A percentile compares a stretch with the other conserved stretches of the same genome.
phyloP scores from a whole-genome alignment of 2,113 vertebrate species.

The Cyprinodon variegatus region DNA sequence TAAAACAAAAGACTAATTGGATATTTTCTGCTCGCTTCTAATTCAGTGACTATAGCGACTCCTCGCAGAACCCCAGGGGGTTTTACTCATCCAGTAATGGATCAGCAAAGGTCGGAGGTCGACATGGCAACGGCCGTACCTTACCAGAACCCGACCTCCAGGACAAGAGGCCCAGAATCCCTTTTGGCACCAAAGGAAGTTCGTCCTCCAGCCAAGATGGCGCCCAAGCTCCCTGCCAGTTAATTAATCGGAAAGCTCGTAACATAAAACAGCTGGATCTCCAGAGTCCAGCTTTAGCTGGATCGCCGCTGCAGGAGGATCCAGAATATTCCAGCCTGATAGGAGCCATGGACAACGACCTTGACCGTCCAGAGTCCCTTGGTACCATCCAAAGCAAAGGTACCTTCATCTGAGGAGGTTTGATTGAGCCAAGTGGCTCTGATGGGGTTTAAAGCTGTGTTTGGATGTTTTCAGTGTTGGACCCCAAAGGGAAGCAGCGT shows the following conservation, averaged over 20 bases:
- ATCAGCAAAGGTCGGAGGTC: slow-evolving; percentile 78
- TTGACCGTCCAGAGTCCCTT: slow-evolving; percentile 85
- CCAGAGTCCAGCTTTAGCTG: slow-evolving; percentile 67
- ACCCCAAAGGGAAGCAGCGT: slow-evolving; percentile 89
- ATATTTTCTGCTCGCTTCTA: slow-evolving; percentile 35
- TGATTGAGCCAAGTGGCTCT: not conserved
- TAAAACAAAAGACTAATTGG: not conserved
- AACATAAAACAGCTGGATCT: slow-evolving; percentile 80
- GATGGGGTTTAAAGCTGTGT: not conserved
- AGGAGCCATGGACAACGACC: slow-evolving; percentile 96
- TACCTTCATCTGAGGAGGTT: slow-evolving; percentile 55
- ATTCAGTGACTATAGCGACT: slow-evolving; percentile 86
- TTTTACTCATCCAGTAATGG: slow-evolving; percentile 82
- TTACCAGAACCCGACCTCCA: slow-evolving; percentile 81
- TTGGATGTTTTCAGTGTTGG: slow-evolving; percentile 26
- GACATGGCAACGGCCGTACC: slow-evolving; percentile 80
- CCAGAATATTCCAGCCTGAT: slow-evolving; percentile 89
- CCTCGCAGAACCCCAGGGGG: slow-evolving; percentile 85
- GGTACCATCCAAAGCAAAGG: slow-evolving; percentile 87
- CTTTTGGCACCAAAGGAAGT: slow-evolving; percentile 78
- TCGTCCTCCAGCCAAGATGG: slow-evolving; percentile 76
- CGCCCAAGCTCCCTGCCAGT: slow-evolving; percentile 74
- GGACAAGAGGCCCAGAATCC: slow-evolving; percentile 81
- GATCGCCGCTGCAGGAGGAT: slow-evolving; percentile 83
- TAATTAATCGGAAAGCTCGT: slow-evolving; percentile 81